Evolutionary conservation across 1,140 invertebrate species (phyloP).

Genomic region (Anastatus disparis): DNA sequence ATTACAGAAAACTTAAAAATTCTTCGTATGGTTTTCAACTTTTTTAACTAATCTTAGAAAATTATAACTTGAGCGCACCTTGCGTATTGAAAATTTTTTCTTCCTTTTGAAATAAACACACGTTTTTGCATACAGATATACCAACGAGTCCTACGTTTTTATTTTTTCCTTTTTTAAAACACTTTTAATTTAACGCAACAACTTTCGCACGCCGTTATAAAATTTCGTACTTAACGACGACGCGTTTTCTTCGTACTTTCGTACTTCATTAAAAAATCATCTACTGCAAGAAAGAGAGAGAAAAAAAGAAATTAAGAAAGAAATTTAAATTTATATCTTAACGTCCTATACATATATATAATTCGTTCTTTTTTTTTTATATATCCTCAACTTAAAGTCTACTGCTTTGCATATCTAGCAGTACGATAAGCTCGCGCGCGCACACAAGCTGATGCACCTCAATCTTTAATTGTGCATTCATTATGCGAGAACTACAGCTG

Average conservation of each 20-base stretch:
- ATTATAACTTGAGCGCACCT: too few relatives aligned
- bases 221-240: constrained; percentile 7
- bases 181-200: constrained; percentile 20
- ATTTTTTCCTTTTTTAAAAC: too few relatives aligned
- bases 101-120: too few relatives aligned
- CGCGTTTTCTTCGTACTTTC: constrained; percentile 22
- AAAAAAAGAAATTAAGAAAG: neutral
- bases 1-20: too few relatives aligned
- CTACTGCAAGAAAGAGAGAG: neutral
- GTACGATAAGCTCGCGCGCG: constrained; percentile 48
- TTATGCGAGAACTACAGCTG: too few relatives aligned
- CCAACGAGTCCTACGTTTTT: constrained; percentile 21
- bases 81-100: too few relatives aligned
- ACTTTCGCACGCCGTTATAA: constrained; percentile 7
- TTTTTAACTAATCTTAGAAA: too few relatives aligned
- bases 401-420: constrained; percentile 55
- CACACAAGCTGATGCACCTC: constrained; percentile 44
- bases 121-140: too few relatives aligned
- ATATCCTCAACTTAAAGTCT: neutral
- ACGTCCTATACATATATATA: too few relatives aligned
- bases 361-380: too few relatives aligned
- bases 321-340: constrained; percentile 6
- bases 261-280: neutral
- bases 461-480: constrained; percentile 60
- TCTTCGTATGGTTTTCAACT: too few relatives aligned